Evolutionary conservation across 2,888 invertebrate genomes (phyloP).

Genomic region (Neocrepidodera transversa): DNA sequence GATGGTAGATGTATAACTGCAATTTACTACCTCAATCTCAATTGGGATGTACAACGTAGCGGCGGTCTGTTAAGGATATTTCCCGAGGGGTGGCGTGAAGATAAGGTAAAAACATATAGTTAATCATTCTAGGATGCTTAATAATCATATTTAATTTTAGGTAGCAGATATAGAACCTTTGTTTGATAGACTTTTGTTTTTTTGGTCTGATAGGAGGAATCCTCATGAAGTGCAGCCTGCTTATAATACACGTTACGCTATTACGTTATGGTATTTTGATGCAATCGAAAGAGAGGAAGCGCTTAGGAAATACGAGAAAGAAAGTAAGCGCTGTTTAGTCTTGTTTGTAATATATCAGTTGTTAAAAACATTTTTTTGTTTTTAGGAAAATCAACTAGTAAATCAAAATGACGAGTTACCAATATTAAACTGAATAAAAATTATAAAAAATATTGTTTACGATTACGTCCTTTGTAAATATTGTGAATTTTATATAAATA

Average conservation of each 20-base stretch:
- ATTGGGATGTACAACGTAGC: conserved; percentile 85
- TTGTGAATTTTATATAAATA: conserved; percentile 32
- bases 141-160: conserved; percentile 42
- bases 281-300: conserved; percentile 81
- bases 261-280: conserved; percentile 93
- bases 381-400: conserved; percentile 17
- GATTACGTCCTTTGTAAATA: conserved; percentile 38
- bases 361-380: conserved; percentile 17
- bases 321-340: conserved; percentile 63
- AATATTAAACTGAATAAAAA: neutral
- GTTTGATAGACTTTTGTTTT: conserved; percentile 93
- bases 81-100: conserved; percentile 79
- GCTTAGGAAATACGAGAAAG: conserved; percentile 65
- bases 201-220: conserved; percentile 97
- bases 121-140: neutral
- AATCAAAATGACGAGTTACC: conserved; percentile 21
- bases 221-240: conserved; percentile 98
- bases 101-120: conserved; percentile 64
- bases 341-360: neutral
- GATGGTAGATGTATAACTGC: conserved; percentile 97
- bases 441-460: conserved; percentile 21
- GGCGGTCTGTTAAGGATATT: conserved; percentile 93
- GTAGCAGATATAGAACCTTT: conserved; percentile 90
- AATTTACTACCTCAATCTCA: conserved; percentile 95
- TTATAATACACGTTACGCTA: conserved; percentile 86